Conservation (phyloP, 2,888 invertebrate species). For the Julus scandinavius region DNA sequence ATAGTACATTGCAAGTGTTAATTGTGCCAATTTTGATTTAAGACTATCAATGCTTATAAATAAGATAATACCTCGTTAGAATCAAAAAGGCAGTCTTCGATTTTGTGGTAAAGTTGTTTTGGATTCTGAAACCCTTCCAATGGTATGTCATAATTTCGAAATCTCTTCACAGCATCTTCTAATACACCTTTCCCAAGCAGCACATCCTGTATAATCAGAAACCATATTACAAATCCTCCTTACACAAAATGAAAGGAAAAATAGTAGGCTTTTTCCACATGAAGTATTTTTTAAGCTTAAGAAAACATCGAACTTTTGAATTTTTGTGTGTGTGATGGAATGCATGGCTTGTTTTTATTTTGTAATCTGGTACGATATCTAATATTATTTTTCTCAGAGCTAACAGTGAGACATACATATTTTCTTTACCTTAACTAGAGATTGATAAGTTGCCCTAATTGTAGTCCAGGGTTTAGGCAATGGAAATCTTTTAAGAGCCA, state of each 20-base stretch:
- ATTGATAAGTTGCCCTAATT: not conserved
- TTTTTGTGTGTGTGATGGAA: too few species aligned
- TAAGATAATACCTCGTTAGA: not conserved
- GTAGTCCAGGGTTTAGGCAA: not conserved
- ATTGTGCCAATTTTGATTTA: not conserved
- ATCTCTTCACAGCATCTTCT: not conserved
- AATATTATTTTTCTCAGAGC: not conserved
- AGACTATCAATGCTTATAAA: too few species aligned
- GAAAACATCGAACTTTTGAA: too few species aligned
- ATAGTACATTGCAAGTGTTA: not conserved
- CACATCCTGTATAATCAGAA: not conserved
- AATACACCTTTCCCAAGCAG: constrained; percentile 2
- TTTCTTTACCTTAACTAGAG: constrained; percentile 17
- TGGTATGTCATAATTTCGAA: not conserved
- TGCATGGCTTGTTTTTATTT: not conserved
- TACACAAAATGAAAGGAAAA: too few species aligned
- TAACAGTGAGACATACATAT: too few species aligned
- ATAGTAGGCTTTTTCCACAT: too few species aligned
- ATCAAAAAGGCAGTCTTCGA: constrained; percentile 37
- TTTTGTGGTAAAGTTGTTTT: constrained; percentile 15
- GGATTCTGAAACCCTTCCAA: not conserved
- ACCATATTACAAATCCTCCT: not conserved
- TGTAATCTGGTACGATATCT: not conserved
- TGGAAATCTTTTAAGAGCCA: constrained; percentile 49
- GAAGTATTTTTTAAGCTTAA: too few species aligned